Base-by-base conservation (phyloP, 2,797 vertebrate species). In the Chrosomus eos region DNA sequence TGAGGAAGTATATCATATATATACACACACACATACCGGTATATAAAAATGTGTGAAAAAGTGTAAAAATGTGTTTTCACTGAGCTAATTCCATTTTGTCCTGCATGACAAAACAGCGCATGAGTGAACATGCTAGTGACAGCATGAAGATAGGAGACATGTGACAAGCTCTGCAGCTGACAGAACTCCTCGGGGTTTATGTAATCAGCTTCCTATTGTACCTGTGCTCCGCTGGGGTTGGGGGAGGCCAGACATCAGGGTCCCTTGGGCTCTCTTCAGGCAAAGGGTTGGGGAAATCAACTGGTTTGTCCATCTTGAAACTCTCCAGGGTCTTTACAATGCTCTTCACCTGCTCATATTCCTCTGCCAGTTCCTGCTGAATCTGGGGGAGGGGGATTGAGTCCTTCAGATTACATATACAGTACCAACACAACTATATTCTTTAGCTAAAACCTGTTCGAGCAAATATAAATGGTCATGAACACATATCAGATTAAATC, bases 161-260 rank as follows among this genome's bases (percentile, higher is more conserved):
- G n/a, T 62, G 84, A 16, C 62, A 58, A 18, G 73, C 45, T 53
- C 55, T 83, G 28, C 31, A 53, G 33, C 48, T 71, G 48, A 36
- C 80, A 73, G 80, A 82, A 13, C 40, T 64, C 81, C 55, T n/a
- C 62, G 62, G 33, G 70, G 31, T 80, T 80, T 67, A 43, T 1
- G 33, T 16, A 38, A 67, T 72, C 55, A 83, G 51, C 28, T 60
- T 16, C 62, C 33, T 67, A 28, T 13, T 36, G 93, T 93, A 98
- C 98, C 96, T 98, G 95, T 99, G 97, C 86, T 99, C 98, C 84
- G 96, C 98, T 87, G 98, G 97, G 81, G 94, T 97, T 53, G 98
- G 98, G 31, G 97, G 97, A 0, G 98, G 97, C 98, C 98, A 99
- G 3, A 98, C 96, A 2, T 92, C 92, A 0, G 97, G 97, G 89